Percentiles rank a stretch among this genome's conserved stretches.
Evolutionary conservation across 53 echinoderm and acorn worm genomes (phyloP).

Genomic region (Holothuria leucospilota): DNA sequence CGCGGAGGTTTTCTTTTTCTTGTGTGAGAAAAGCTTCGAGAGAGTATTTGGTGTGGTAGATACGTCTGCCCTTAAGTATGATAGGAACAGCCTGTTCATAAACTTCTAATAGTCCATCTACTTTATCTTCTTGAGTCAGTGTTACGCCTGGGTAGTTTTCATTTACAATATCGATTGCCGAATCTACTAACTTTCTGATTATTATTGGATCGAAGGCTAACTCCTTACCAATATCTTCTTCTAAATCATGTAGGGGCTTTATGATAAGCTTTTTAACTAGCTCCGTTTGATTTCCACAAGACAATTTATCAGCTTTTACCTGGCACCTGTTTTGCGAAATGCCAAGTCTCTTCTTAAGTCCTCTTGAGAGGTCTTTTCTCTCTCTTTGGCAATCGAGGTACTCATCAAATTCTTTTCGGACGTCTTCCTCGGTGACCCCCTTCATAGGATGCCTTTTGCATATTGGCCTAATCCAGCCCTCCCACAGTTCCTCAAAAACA

Average conservation of each 20-base stretch:
- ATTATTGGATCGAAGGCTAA: conserved; percentile 33
- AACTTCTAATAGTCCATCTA: not conserved
- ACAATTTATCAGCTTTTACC: too few relatives aligned
- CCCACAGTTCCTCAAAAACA: conserved; percentile 13
- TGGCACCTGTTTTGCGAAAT: not conserved
- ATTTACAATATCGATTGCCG: not conserved
- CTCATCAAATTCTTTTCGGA: not conserved
- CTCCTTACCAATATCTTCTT: not conserved
- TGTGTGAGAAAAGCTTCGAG: not conserved
- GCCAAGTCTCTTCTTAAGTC: conserved; percentile 3
- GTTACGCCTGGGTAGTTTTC: not conserved
- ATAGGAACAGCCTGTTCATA: conserved; percentile 26
- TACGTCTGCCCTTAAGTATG: not conserved
- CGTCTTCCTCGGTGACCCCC: not conserved
- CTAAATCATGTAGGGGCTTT: too few relatives aligned
- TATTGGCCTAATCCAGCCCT: not conserved
- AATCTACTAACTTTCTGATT: conserved; percentile 8
- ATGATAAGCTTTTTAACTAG: too few relatives aligned
- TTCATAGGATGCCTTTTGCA: not conserved
- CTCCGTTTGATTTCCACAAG: too few relatives aligned
- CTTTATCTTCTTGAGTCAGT: conserved; percentile 4
- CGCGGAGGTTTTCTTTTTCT: conserved; percentile 3
- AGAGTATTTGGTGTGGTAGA: not conserved
- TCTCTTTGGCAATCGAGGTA: not conserved
- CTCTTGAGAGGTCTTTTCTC: conserved; percentile 6